Percentiles rank a stretch among this genome's conserved stretches.
phyloP scores from a whole-genome alignment of 2,113 vertebrate species.

The Tympanuchus pallidicinctus region DNA sequence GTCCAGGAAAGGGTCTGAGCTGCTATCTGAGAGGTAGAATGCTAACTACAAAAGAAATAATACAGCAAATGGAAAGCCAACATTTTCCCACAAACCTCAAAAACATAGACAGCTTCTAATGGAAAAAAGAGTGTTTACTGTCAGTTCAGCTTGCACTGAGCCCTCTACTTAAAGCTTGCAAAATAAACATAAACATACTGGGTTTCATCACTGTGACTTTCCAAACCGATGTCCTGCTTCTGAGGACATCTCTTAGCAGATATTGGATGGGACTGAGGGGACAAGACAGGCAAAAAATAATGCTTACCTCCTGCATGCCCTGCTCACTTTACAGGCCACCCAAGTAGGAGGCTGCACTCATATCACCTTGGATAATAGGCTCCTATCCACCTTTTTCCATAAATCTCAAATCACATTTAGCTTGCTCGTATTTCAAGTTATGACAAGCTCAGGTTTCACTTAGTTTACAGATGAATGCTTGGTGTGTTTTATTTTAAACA shows the following conservation, averaged over 20 bases:
- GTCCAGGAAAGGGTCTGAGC: not conserved
- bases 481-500: not conserved
- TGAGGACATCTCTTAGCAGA: not conserved
- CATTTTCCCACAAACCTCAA: not conserved
- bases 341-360: not conserved
- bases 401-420: not conserved
- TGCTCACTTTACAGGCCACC: not conserved
- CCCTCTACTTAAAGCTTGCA: not conserved
- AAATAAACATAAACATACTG: not conserved
- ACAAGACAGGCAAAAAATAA: not conserved
- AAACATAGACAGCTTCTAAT: not conserved
- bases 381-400: not conserved
- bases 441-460: not conserved
- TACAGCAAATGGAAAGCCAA: not conserved
- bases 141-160: not conserved
- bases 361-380: not conserved
- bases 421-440: not conserved
- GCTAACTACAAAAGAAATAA: not conserved
- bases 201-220: accelerated
- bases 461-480: not conserved
- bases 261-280: not conserved
- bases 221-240: not conserved
- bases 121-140: not conserved
- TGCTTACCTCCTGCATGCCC: not conserved
- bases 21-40: not conserved